Conservation (phyloP, 2,888 invertebrate genomes). For the Agrochola circellaris region DNA sequence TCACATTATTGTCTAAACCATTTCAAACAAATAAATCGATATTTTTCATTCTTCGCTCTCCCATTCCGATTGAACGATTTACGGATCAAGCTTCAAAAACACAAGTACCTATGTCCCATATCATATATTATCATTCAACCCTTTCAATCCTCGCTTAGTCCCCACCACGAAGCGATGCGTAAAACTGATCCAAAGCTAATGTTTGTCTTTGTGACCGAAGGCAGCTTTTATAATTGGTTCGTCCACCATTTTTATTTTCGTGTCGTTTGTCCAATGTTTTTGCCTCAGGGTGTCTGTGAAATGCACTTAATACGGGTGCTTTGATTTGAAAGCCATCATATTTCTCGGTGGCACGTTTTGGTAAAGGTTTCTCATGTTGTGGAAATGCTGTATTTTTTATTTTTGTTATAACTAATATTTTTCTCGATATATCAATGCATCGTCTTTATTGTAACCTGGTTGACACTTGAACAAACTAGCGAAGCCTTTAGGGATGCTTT, state of each 20-base stretch:
- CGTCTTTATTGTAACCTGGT: too few species aligned
- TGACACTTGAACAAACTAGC: too few species aligned
- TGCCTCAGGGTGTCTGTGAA: constrained; percentile 46
- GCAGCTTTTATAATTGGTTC: constrained; percentile 68
- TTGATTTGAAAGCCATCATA: constrained; percentile 38
- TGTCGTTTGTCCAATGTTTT: constrained; percentile 51
- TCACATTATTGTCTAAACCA: neutral
- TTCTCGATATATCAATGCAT: too few species aligned
- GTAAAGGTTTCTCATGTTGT: neutral
- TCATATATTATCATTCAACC: constrained; percentile 21
- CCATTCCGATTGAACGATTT: neutral
- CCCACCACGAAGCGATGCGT: constrained; percentile 52
- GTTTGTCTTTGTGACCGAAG: constrained; percentile 63
- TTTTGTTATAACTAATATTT: neutral
- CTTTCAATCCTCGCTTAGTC: constrained; percentile 26
- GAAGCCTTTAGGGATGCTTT: too few species aligned
- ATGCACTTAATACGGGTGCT: constrained; percentile 38
- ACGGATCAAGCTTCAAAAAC: neutral
- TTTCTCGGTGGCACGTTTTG: neutral
- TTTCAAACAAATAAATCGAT: neutral
- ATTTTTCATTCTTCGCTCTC: neutral
- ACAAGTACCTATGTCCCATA: neutral
- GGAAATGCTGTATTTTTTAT: neutral
- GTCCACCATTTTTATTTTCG: constrained; percentile 63
- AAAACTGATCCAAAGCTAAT: constrained; percentile 63